These are phyloP conservation scores for Anguilla japonica DNA, from an alignment of 2,113 vertebrate genomes.

Conservation along the genomic window DNA sequence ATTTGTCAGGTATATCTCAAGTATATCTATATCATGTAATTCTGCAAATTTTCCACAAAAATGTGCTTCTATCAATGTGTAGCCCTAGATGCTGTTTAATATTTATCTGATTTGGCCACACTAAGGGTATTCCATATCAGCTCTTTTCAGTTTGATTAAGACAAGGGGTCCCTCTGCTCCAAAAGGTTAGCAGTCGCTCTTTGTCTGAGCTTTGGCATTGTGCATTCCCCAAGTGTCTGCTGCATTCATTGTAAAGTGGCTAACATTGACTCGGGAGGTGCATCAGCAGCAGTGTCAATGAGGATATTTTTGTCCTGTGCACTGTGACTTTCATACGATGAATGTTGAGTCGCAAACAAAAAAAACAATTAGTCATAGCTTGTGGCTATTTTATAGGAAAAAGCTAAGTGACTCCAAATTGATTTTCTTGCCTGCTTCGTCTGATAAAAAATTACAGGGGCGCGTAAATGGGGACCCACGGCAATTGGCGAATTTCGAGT, in stretches of 20 bases:
- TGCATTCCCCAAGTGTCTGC: background rate
- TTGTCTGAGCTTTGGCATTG: background rate
- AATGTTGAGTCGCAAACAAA: background rate
- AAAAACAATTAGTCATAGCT: background rate
- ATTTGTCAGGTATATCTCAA: background rate
- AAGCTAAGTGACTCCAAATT: background rate
- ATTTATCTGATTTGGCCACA: background rate
- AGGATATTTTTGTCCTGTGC: background rate
- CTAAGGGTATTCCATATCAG: background rate
- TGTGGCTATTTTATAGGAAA: background rate
- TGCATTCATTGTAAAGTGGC: background rate
- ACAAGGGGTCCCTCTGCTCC: background rate
- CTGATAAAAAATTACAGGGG: background rate
- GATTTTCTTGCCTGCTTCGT: background rate
- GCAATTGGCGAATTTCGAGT: background rate
- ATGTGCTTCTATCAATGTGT: background rate
- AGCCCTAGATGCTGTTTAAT: background rate
- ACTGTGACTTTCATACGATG: background rate
- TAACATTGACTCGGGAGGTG: background rate
- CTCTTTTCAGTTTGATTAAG: background rate
- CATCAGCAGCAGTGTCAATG: background rate
- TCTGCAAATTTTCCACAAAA: background rate
- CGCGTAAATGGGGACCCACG: background rate
- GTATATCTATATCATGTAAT: background rate
- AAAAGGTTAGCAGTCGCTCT: background rate